Percentiles rank a stretch among this genome's conserved stretches.
phyloP scores from a whole-genome alignment of 2,113 vertebrate species.

The Lepidothrix coronata region DNA sequence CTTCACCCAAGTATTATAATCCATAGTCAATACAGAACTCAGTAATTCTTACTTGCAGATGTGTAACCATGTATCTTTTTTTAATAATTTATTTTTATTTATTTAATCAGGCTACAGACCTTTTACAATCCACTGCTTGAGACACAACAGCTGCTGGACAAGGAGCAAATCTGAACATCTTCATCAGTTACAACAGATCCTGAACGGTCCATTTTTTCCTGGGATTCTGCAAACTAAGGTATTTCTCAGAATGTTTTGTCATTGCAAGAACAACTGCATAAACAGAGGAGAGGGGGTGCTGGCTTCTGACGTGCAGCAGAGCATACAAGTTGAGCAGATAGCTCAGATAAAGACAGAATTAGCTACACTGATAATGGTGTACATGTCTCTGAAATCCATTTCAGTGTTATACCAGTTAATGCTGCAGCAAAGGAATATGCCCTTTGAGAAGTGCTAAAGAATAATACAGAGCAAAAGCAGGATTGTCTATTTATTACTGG shows the following conservation, averaged over 20 bases:
- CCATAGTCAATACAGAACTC: neutral
- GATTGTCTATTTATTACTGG: neutral
- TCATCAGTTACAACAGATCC: neutral
- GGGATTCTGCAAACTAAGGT: neutral
- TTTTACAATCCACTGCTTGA: neutral
- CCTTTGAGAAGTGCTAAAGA: neutral
- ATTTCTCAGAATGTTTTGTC: neutral
- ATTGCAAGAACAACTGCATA: neutral
- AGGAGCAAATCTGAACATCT: neutral
- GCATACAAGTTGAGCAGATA: neutral
- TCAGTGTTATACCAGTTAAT: accelerated
- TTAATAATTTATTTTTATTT: neutral
- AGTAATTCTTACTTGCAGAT: neutral
- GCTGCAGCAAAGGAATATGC: neutral
- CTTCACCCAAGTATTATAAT: neutral
- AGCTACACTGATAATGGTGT: neutral
- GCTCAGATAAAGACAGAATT: neutral
- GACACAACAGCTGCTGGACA: neutral
- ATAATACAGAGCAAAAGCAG: neutral
- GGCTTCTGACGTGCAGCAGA: neutral
- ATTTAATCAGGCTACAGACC: neutral
- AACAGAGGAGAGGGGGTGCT: neutral
- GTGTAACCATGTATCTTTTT: accelerated
- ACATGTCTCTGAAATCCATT: neutral
- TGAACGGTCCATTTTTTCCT: neutral